phyloP scores from a whole-genome alignment of 2,797 vertebrate genomes.

The Sternarchorhynchus goeldii region DNA sequence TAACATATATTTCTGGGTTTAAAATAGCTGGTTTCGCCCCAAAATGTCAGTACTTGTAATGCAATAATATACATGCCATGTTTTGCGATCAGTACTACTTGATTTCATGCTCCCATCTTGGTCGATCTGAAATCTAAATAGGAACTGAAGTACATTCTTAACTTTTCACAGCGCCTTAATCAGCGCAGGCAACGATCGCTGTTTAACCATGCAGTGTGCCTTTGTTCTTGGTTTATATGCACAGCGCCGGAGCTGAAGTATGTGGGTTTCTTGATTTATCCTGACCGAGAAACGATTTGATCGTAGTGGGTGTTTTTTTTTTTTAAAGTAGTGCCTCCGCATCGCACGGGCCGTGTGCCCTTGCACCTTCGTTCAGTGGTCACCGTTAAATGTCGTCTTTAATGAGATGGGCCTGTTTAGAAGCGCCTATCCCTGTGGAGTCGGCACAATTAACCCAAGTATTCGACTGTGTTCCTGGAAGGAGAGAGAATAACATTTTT shows the following conservation, averaged over 20 bases:
- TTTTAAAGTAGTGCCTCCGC: constrained; percentile 63
- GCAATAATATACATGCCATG: not conserved
- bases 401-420: constrained; percentile 22
- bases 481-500: not conserved
- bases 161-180: not conserved
- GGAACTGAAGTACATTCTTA: not conserved
- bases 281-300: constrained; percentile 65
- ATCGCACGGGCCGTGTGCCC: constrained; percentile 27
- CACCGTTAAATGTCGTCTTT: constrained; percentile 34
- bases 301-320: constrained; percentile 55
- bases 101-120: not conserved
- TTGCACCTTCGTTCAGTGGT: too few species aligned
- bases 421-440: not conserved
- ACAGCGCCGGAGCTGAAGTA: constrained; percentile 64
- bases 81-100: not conserved
- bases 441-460: not conserved
- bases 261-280: constrained; percentile 71
- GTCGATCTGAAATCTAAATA: not conserved
- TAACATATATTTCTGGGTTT: not conserved
- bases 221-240: constrained; percentile 64
- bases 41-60: not conserved
- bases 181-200: constrained; percentile 4
- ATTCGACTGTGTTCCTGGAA: not conserved
- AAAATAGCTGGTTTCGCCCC: not conserved
- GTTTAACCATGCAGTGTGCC: not conserved